phyloP scores from a whole-genome alignment of 2,113 vertebrate genomes.

The Seriola rivoliana region DNA sequence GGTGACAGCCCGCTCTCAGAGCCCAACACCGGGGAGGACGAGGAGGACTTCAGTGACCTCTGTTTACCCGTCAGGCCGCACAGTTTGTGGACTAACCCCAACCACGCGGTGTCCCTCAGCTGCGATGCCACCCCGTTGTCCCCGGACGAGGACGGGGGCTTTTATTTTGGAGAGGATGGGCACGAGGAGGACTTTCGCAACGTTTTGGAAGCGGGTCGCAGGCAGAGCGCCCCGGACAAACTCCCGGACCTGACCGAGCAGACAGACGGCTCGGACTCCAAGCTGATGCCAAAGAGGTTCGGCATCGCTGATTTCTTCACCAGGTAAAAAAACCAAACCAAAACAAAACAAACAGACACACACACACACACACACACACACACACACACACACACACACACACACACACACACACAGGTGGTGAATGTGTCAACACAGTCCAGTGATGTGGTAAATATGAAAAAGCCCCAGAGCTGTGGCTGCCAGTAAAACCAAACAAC shows the following conservation, averaged over 20 bases:
- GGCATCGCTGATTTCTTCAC: conserved; percentile 94
- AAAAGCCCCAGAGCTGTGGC: too few relatives aligned
- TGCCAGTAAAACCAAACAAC: too few relatives aligned
- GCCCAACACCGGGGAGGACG: conserved; percentile 29
- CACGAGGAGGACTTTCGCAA: conserved; percentile 83
- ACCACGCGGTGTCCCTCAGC: conserved; percentile 78
- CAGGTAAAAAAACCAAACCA: conserved; percentile 83
- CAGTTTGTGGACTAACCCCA: conserved; percentile 79
- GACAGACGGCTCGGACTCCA: conserved; percentile 67
- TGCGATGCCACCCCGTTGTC: conserved; percentile 84
- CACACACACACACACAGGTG: neutral
- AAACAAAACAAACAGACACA: neutral
- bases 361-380: neutral
- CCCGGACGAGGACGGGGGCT: conserved; percentile 63
- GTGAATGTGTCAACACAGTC: too few relatives aligned
- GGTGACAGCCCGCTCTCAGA: conserved; percentile 49
- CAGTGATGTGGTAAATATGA: too few relatives aligned
- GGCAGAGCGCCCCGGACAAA: conserved; percentile 89
- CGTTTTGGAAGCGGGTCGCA: conserved; percentile 86
- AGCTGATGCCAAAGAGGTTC: conserved; percentile 81
- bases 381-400: too few relatives aligned
- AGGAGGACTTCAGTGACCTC: conserved; percentile 32
- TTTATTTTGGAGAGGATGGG: conserved; percentile 70
- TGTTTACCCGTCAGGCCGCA: conserved; percentile 67
- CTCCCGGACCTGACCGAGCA: conserved; percentile 69